Conservation (phyloP, 2,888 invertebrate species). For the Plagiodera versicolora region DNA sequence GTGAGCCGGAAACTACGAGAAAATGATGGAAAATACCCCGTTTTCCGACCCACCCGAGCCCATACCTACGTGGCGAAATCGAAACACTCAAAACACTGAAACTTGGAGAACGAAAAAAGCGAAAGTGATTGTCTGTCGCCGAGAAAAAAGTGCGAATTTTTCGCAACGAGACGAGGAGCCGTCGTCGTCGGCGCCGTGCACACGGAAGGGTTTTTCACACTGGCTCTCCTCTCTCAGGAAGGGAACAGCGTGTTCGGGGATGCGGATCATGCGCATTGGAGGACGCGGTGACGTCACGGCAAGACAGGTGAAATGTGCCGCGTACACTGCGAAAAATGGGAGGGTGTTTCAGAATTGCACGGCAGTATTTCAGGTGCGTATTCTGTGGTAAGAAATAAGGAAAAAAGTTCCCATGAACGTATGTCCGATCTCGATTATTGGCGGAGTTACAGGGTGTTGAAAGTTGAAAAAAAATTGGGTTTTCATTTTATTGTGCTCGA, state of each 20-base stretch:
- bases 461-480: no score
- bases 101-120: neutral
- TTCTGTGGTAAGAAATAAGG: no score
- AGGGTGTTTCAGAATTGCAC: no score
- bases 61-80: no score
- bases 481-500: no score
- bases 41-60: no score
- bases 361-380: no score
- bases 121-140: neutral
- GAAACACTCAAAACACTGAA: neutral
- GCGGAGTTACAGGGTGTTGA: no score
- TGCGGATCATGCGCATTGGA: constrained; percentile 19
- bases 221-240: neutral
- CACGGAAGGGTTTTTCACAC: constrained; percentile 10
- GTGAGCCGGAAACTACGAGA: no score
- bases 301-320: constrained; percentile 24
- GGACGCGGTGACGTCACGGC: constrained; percentile 3
- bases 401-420: no score
- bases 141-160: neutral
- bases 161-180: neutral
- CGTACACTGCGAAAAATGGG: neutral
- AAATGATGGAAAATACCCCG: no score
- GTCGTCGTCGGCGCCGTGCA: neutral
- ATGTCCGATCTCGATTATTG: no score
- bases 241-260: constrained; percentile 1